Base-by-base conservation (phyloP, 2,797 vertebrate genomes). In the Phrynocephalus vlangalii region DNA sequence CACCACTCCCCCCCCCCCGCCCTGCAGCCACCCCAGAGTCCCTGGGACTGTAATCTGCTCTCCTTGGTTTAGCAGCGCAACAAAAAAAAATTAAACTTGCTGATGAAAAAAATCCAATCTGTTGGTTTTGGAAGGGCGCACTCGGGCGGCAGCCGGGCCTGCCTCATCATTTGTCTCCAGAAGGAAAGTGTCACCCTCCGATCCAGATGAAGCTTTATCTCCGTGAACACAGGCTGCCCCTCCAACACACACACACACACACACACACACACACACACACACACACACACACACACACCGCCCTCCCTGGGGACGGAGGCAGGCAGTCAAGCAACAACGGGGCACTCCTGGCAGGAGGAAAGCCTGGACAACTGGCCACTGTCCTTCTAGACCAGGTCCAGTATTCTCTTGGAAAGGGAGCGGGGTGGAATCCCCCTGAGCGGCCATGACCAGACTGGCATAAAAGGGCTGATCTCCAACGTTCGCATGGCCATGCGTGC, bases 81-180 rank as follows among this genome's bases (percentile, higher is more conserved):
- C 70, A 76, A 33, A 2, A 33, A 33, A 33, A 33, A 33, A 33
- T 33, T 75, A 68, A 77, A 77, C 26, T 26, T 18, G 9, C 63
- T 68, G 38, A 52, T 26, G 79, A 33, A 33, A 33, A 48, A 22
- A 77, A 70, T 10, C 26, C 83, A 48, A 63, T 26, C 79, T 28
- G 48, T 6, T 30, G 78, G 60, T 70, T 70, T 82, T 71, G 83
- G 30, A 10, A 82, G 79, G 79, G 50, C 4, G 1, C 26, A 0
- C 71, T 38, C 2, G 33, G 44, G 18, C 0, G 7, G 60, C 1
- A 15, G 60, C 0, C 1, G 44, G 3, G 0, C n/a, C 63, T 5
- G 0, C 3, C 24, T 15, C 44, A n/a, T 82, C 60, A 18, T 56
- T 81, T 76, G 79, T 76, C 83, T 77, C 30, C 2, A 18, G 70